Conservation (phyloP, 2,888 invertebrate genomes). For the Furcula furcula region DNA sequence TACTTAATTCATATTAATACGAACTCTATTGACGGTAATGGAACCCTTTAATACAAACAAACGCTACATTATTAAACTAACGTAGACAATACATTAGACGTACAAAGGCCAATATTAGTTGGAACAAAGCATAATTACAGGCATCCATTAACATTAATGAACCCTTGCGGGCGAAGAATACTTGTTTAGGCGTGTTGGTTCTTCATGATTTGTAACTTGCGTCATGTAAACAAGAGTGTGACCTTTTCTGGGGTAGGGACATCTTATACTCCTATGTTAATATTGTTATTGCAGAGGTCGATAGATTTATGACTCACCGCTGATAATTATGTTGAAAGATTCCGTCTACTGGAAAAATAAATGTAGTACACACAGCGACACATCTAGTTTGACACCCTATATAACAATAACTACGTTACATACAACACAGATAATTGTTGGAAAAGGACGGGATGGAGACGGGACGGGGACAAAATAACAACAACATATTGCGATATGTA, state of each 20-base stretch:
- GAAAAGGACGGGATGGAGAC: no score
- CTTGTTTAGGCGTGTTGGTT: constrained; percentile 23
- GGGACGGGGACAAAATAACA: no score
- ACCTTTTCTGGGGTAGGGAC: constrained; percentile 6
- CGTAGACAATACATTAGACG: constrained; percentile 35
- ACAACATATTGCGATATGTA: no score
- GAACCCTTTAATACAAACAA: constrained; percentile 19
- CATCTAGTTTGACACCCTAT: no score
- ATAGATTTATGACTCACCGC: no score
- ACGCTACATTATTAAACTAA: constrained; percentile 27
- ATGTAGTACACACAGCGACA: no score
- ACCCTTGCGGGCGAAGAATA: constrained; percentile 36
- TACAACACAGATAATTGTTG: no score
- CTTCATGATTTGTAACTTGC: constrained; percentile 19
- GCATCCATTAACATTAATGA: constrained; percentile 60
- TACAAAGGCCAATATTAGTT: constrained; percentile 56
- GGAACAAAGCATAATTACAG: constrained; percentile 64
- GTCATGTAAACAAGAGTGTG: constrained; percentile 9
- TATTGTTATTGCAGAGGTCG: no score
- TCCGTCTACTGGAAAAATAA: no score
- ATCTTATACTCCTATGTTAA: background rate
- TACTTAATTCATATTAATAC: constrained; percentile 8
- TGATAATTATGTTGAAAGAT: no score
- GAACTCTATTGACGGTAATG: constrained; percentile 9
- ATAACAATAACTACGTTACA: no score